Evolutionary conservation across 2,113 vertebrate genomes (phyloP).

Genomic region (Prionailurus bengalensis): DNA sequence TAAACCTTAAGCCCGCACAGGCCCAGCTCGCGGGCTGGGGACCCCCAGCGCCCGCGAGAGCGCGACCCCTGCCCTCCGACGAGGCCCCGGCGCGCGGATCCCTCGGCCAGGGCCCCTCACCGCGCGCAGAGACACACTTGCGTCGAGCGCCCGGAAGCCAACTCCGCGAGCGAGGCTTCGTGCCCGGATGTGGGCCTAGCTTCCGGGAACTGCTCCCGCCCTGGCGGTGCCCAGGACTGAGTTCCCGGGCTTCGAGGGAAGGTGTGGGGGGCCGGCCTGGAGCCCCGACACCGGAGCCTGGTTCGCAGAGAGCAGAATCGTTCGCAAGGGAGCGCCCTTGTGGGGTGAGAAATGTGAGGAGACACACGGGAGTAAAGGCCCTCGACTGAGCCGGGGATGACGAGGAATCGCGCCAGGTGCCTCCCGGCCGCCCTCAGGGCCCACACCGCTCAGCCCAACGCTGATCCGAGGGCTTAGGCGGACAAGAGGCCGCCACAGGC

Average conservation of each 20-base stretch:
- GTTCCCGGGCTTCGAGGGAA: fast-evolving
- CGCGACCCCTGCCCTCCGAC: fast-evolving
- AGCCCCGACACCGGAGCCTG: fast-evolving
- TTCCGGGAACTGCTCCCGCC: background rate
- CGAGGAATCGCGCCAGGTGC: background rate
- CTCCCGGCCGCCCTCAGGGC: background rate
- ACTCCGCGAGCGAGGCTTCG: background rate
- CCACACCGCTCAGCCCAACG: background rate
- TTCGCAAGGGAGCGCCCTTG: background rate
- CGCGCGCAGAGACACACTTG: fast-evolving
- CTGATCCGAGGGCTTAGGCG: background rate
- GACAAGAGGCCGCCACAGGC: background rate
- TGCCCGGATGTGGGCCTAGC: constrained; percentile 32
- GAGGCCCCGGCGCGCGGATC: fast-evolving
- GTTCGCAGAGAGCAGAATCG: too few species aligned
- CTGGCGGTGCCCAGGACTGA: fast-evolving
- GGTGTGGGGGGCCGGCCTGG: too few species aligned
- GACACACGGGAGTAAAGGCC: background rate
- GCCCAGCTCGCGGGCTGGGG: background rate
- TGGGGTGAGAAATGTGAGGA: background rate
- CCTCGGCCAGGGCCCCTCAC: fast-evolving
- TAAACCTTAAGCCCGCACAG: background rate
- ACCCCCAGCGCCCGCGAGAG: background rate
- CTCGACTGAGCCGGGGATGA: fast-evolving
- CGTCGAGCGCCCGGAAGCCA: background rate